Evolutionary conservation across 2,888 invertebrate species (phyloP), one percentile per base, ranked within the genome.

Genomic region (Drosophila rubida): DNA sequence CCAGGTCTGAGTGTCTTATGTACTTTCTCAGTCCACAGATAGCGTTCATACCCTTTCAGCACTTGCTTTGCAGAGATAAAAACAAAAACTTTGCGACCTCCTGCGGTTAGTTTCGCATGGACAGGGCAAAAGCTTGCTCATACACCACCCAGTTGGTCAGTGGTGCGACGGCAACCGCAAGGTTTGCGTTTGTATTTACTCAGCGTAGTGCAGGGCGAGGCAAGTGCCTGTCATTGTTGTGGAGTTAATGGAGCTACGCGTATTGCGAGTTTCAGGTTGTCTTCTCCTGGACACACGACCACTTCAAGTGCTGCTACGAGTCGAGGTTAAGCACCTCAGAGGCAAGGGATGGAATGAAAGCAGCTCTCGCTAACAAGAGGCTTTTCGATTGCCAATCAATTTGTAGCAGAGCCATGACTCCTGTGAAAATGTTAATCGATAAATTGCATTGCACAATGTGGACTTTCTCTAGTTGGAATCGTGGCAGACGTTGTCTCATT

Each of bases 261-360:
- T 60, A 64, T 50, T 69, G 61, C 49, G 41, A 62, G 60, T 66
- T 65, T 69, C 46, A 45, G 64, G 59, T 61, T 66, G 65, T 59
- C 69, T 45, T n/a, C n/a, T 4, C 25, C 71, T 63, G 75, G 79
- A 80, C 63, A 77, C 70, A 78, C 66, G 73, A 76, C 61, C 69
- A 62, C 64, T 78, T 80, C 62, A 80, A 78, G 76, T 78, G 77
- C 44, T 66, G 46, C 61, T 66, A 27, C 41, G 69, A 61, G 63
- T 49, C 44, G 74, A 74, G 84, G 81, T 81, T 81, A 81, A 81
- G 66, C 78, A 83, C 78, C 81, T 70, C 68, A 45, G 4, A 25
- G 16, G 58, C 48, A 54, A 44, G 42, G 53, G 53, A 41, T 53
- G 51, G 11, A 27, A 41, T n/a, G 16, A 14, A 37, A 37, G 23